A percentile compares a stretch with the other conserved stretches of the same genome.
Conservation (phyloP, 1,140 invertebrate species). For the Drosophila kohkoa region DNA sequence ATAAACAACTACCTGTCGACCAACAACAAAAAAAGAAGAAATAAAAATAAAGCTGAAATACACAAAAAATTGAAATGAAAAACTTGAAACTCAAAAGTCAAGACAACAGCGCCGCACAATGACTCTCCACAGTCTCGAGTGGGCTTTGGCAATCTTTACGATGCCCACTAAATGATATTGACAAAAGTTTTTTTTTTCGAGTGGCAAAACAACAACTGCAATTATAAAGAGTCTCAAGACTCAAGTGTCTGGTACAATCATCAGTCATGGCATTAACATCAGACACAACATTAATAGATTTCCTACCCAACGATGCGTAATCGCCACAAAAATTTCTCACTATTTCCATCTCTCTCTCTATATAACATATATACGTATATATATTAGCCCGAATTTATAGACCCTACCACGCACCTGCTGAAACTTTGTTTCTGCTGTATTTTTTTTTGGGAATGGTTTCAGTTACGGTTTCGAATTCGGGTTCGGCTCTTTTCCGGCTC, state of each 20-base stretch:
- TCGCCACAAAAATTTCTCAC: slow-evolving; percentile 22
- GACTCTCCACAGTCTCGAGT: slow-evolving; percentile 75
- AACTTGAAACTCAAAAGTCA: slow-evolving; percentile 46
- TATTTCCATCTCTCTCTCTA: background rate
- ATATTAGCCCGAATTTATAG: slow-evolving; percentile 33
- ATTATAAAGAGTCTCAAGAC: slow-evolving; percentile 50
- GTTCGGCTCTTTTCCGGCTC: slow-evolving; percentile 12
- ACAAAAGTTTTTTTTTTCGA: slow-evolving; percentile 77
- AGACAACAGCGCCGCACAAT: slow-evolving; percentile 55
- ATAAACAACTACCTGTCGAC: slow-evolving; percentile 35
- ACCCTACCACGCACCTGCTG: slow-evolving; percentile 17
- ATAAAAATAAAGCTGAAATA: slow-evolving; percentile 37
- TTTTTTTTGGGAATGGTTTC: slow-evolving; percentile 8
- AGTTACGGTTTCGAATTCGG: slow-evolving; percentile 1
- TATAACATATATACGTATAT: background rate
- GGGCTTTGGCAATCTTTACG: slow-evolving; percentile 81
- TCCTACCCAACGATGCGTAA: slow-evolving; percentile 37
- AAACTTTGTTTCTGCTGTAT: slow-evolving; percentile 3
- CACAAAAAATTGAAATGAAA: slow-evolving; percentile 31
- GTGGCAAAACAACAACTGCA: slow-evolving; percentile 67
- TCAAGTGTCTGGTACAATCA: slow-evolving; percentile 78
- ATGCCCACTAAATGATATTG: slow-evolving; percentile 83
- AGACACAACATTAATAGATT: slow-evolving; percentile 54
- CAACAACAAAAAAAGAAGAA: slow-evolving; percentile 22
- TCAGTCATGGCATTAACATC: slow-evolving; percentile 70